Base-by-base conservation (phyloP, 2,888 invertebrate genomes). In the Dasysyrphus tricinctus region DNA sequence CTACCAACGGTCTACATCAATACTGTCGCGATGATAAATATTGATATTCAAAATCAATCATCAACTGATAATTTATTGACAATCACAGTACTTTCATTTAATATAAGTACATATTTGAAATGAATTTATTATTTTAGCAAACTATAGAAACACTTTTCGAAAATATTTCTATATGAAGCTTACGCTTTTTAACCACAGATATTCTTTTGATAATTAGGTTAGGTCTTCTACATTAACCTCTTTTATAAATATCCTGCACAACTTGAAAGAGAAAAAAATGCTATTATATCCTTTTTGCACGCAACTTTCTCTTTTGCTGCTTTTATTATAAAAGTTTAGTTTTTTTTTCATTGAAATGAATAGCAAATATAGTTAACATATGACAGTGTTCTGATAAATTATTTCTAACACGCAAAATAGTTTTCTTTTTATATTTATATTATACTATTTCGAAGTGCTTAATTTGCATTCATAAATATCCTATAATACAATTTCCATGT, bases 281-380 rank as follows among this genome's bases (percentile, higher is more conserved):
- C 34, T 67, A 49, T 54, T 69, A 69, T 51, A n/a, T 37, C 51
- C 69, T 51, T 54, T 69, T 39, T 39, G 29, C 69, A 69, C 69
- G 69, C 69, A 69, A 69, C 5, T 51, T 39, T 69, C 34, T 14
- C 37, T 54, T 29, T 39, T 54, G 39, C 24, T 19, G 5, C n/a
- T 54, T 54, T 69, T 39, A 39, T 39, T 54, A 24, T 8, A 19
- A 3, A 16, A 14, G 5, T 47, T 6, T 32, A 32, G 32, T 44
- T n/a, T 47, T 32, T 34, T 49, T 5, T 0, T 44, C 16, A 16
- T 34, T 16, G 24, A 69, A 37, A 19, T 24, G 6, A 69, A 69
- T 24, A 51, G 6, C 24, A 69, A 69, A 54, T 54, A 69, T 54
- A 69, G 39, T 54, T 69, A 9, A 54, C 11, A 54, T 54, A 69